Evolutionary conservation across 2,797 vertebrate genomes (phyloP).

Genomic region (Eleutherodactylus coqui): DNA sequence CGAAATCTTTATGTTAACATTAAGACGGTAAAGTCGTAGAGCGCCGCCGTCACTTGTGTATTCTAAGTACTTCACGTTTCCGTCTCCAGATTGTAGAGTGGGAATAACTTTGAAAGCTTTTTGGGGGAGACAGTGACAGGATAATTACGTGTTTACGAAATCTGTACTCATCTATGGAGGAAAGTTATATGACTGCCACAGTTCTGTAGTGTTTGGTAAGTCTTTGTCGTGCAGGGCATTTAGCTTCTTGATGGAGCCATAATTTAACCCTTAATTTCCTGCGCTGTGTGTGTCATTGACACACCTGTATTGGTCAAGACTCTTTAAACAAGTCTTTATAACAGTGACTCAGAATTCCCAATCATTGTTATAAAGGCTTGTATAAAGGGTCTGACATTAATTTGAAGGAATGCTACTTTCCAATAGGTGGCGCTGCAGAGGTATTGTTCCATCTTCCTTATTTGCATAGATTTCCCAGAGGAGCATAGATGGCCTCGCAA

Average conservation of each 20-base stretch:
- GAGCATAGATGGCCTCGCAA: too few species aligned
- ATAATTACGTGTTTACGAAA: slow-evolving; percentile 24
- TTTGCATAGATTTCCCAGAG: too few species aligned
- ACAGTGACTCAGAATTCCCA: too few species aligned
- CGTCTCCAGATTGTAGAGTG: slow-evolving; percentile 2
- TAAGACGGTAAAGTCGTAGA: not conserved
- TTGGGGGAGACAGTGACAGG: slow-evolving; percentile 30
- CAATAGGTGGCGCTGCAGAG: too few species aligned
- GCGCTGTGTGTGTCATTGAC: not conserved
- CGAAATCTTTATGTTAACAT: slow-evolving; percentile 8
- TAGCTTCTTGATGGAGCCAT: too few species aligned
- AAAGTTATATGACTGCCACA: not conserved
- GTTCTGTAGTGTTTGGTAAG: not conserved
- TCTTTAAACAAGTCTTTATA: too few species aligned
- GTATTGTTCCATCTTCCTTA: too few species aligned
- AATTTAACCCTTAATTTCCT: not conserved
- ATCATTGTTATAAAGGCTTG: too few species aligned
- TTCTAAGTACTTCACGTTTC: slow-evolving; percentile 2
- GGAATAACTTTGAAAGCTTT: slow-evolving; percentile 30
- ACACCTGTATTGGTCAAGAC: not conserved
- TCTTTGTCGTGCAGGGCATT: not conserved
- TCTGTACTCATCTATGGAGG: not conserved
- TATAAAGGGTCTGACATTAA: too few species aligned
- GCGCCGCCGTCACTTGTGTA: not conserved
- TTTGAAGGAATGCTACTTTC: too few species aligned